phyloP scores from a whole-genome alignment of 1,140 invertebrate genomes.

The Oedothorax gibbosus region DNA sequence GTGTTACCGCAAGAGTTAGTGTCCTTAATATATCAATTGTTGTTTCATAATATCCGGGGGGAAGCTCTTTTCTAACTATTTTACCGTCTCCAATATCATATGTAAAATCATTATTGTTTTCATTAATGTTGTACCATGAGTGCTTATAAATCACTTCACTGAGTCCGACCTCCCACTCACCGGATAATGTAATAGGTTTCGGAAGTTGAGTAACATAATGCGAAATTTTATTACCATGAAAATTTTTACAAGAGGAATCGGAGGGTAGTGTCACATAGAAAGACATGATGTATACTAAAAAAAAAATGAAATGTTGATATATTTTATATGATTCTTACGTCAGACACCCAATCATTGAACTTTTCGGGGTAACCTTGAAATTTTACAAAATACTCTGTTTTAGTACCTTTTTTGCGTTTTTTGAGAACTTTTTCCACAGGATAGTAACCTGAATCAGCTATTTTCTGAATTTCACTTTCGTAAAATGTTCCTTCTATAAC shows the following conservation, averaged over 20 bases:
- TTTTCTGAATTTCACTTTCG: constrained; percentile 45
- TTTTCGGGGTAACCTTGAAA: constrained; percentile 10
- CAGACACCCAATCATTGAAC: neutral
- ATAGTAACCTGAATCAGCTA: neutral
- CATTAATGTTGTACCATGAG: constrained; percentile 21
- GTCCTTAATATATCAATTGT: neutral
- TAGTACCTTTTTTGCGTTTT: neutral
- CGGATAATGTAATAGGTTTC: neutral
- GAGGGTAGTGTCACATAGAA: constrained; percentile 26
- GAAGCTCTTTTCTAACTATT: neutral
- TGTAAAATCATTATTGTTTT: neutral
- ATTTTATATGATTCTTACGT: constrained; percentile 9
- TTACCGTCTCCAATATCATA: neutral
- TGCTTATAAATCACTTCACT: constrained; percentile 26
- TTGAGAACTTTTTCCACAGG: neutral
- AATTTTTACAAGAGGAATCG: neutral
- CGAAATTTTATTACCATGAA: constrained; percentile 8
- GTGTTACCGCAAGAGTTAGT: neutral
- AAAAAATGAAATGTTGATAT: neutral
- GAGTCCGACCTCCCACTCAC: constrained; percentile 2
- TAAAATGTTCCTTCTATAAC: constrained; percentile 54
- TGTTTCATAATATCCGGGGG: constrained; percentile 1
- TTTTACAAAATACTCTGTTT: constrained; percentile 31
- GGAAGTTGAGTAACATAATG: neutral
- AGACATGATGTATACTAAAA: neutral